Percentiles rank a stretch among this genome's conserved stretches.
Conservation (phyloP, 2,888 invertebrate genomes). For the Tetragonisca angustula region DNA sequence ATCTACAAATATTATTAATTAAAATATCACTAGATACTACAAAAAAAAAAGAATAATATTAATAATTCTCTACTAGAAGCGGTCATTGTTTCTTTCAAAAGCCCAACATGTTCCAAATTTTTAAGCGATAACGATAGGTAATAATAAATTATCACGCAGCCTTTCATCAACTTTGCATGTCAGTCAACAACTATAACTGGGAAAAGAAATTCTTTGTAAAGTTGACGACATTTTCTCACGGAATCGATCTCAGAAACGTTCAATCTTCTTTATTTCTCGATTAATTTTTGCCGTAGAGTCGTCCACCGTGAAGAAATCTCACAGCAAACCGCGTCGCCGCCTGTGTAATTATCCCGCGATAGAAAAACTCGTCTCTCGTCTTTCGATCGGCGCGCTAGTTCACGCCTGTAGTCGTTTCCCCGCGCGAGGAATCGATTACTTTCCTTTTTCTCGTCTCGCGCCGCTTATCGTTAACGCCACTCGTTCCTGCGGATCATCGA, state of each 20-base stretch:
- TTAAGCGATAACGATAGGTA: no score
- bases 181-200: neutral
- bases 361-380: neutral
- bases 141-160: neutral
- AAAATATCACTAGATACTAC: no score
- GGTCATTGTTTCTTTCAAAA: no score
- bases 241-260: no score
- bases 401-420: slow-evolving; percentile 13
- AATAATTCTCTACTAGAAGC: no score
- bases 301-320: neutral
- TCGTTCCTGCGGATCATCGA: slow-evolving; percentile 53
- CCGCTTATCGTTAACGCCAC: slow-evolving; percentile 42
- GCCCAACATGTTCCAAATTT: no score
- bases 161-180: neutral
- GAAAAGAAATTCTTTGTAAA: neutral
- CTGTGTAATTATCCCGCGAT: slow-evolving; percentile 5
- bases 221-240: neutral
- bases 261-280: neutral
- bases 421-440: slow-evolving; percentile 61
- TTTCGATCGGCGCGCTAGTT: neutral
- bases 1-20: no score
- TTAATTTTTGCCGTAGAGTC: neutral
- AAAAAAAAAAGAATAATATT: no score
- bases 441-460: slow-evolving; percentile 46
- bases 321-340: neutral